Evolutionary conservation across 1,140 invertebrate species (phyloP).

Genomic region (Neodiprion fabricii): DNA sequence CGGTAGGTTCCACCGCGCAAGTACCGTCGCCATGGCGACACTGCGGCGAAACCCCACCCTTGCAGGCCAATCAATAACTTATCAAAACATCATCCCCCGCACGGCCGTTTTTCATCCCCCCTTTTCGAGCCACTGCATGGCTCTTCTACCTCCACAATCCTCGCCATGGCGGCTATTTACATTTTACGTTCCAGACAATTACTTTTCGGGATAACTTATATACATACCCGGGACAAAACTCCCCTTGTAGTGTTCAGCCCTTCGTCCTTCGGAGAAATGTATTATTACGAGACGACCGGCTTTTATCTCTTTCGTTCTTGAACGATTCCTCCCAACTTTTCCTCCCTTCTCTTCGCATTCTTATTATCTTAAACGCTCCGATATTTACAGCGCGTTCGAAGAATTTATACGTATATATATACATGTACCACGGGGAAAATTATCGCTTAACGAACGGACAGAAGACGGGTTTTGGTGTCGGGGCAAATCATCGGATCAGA

Average conservation of each 20-base stretch:
- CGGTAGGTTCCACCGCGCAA: conserved; percentile 47
- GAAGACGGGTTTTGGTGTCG: no score
- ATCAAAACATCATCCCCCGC: conserved; percentile 48
- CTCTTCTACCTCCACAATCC: background rate
- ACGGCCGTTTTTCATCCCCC: background rate
- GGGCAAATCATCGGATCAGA: no score
- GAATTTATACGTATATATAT: no score
- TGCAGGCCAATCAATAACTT: conserved; percentile 60
- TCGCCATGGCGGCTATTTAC: background rate
- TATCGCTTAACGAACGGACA: no score
- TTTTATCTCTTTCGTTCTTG: no score
- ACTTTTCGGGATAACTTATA: background rate
- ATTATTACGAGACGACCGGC: background rate
- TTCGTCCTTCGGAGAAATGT: background rate
- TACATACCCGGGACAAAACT: background rate
- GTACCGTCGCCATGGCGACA: conserved; percentile 55
- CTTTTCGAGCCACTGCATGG: background rate
- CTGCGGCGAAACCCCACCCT: conserved; percentile 40
- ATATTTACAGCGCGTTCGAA: no score
- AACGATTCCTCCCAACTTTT: no score
- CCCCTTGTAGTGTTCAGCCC: background rate
- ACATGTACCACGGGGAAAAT: no score
- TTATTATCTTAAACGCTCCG: no score
- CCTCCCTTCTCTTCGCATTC: no score
- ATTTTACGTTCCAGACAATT: background rate